Conservation (phyloP, 2,888 invertebrate species). For the Chromoteleia sp. region DNA sequence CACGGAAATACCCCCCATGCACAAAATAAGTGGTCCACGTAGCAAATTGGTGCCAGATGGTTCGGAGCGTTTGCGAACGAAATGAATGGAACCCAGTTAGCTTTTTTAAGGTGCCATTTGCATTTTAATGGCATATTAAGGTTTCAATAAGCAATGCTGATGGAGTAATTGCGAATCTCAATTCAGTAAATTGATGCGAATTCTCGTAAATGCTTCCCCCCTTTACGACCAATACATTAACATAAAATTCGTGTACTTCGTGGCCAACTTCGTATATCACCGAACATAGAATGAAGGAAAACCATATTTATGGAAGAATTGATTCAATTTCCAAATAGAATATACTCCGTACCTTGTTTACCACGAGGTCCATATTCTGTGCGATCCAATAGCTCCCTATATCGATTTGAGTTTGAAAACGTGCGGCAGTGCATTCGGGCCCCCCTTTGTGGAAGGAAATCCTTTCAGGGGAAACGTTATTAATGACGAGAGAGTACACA, state of each 20-base stretch:
- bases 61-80: constrained; percentile 39
- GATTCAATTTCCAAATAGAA: constrained; percentile 31
- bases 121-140: constrained; percentile 66
- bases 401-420: constrained; percentile 57
- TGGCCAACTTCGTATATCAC: constrained; percentile 14
- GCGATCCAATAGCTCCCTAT: constrained; percentile 34
- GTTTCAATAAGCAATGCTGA: constrained; percentile 50
- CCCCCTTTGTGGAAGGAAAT: constrained; percentile 35
- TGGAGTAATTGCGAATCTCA: constrained; percentile 35
- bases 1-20: constrained; percentile 44
- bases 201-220: constrained; percentile 20
- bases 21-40: constrained; percentile 54
- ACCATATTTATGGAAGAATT: constrained; percentile 26
- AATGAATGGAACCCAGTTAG: constrained; percentile 51
- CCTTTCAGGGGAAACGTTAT: constrained; percentile 55
- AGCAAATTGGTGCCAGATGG: constrained; percentile 65
- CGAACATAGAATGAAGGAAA: not conserved
- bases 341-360: constrained; percentile 46
- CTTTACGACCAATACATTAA: constrained; percentile 35
- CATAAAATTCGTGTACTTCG: constrained; percentile 38
- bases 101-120: constrained; percentile 58
- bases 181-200: constrained; percentile 35
- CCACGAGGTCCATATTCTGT: constrained; percentile 41
- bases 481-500: constrained; percentile 46
- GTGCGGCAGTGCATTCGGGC: constrained; percentile 24